phyloP scores from a whole-genome alignment of 2,888 invertebrate genomes.

The Lamellibrachia columna region DNA sequence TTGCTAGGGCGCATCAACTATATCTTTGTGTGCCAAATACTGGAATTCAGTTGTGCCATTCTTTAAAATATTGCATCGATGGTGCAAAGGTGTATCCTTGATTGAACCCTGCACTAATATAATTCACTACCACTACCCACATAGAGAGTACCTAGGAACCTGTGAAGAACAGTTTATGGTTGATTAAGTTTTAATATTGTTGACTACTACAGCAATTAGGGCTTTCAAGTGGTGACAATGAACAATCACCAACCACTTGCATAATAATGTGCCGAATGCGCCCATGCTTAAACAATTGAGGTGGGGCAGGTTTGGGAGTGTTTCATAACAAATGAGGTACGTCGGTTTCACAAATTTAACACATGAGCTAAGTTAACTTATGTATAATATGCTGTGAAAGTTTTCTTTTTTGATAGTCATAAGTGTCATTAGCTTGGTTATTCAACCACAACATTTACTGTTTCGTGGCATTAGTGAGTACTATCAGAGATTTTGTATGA shows the following conservation, averaged over 20 bases:
- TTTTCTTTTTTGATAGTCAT: background rate
- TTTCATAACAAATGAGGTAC: background rate
- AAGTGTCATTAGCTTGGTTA: background rate
- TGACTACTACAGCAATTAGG: background rate
- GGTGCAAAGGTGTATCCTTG: no score
- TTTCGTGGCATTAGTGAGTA: background rate
- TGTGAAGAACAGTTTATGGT: background rate
- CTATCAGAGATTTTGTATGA: no score
- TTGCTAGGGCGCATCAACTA: no score
- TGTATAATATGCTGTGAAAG: background rate
- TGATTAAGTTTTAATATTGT: background rate
- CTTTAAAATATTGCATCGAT: no score
- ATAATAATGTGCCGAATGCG: background rate
- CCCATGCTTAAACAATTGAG: background rate
- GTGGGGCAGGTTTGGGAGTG: background rate
- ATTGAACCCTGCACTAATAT: background rate
- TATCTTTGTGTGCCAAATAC: no score
- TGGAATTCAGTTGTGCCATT: no score
- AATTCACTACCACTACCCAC: background rate
- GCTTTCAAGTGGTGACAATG: background rate
- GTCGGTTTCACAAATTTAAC: background rate
- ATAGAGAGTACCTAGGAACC: no score
- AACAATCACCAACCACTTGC: background rate
- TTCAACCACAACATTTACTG: background rate
- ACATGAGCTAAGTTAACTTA: background rate